phyloP scores from a whole-genome alignment of 2,888 invertebrate species.

The Agonum fuliginosum region DNA sequence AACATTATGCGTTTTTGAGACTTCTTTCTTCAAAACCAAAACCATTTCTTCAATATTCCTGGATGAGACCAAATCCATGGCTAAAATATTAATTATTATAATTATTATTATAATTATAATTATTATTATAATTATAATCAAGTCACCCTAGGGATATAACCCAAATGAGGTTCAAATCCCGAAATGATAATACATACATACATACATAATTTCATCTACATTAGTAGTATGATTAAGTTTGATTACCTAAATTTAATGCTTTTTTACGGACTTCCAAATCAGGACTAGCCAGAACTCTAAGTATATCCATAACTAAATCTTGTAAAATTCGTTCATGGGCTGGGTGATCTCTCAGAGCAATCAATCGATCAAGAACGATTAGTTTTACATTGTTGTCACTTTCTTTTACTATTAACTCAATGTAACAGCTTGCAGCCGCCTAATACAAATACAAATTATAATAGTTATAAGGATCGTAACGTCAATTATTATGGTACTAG shows the following conservation, averaged over 20 bases:
- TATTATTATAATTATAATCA: too few species aligned
- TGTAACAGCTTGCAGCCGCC: slow-evolving; percentile 98
- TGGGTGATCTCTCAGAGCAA: slow-evolving; percentile 89
- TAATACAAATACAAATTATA: slow-evolving; percentile 65
- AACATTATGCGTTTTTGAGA: slow-evolving; percentile 89
- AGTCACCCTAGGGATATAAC: too few species aligned
- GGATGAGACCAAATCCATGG: slow-evolving; percentile 92
- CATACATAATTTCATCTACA: too few species aligned
- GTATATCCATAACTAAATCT: slow-evolving; percentile 97
- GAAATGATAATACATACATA: too few species aligned
- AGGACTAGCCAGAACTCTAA: slow-evolving; percentile 92
- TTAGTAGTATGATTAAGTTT: too few species aligned
- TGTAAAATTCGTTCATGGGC: slow-evolving; percentile 90
- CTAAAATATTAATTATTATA: slow-evolving; percentile 70
- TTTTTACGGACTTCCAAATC: slow-evolving; percentile 96
- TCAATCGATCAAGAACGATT: slow-evolving; percentile 95
- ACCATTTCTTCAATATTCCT: slow-evolving; percentile 98
- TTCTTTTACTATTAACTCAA: slow-evolving; percentile 99
- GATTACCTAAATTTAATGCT: slow-evolving; percentile 82
- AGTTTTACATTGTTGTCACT: slow-evolving; percentile 99
- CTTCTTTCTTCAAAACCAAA: slow-evolving; percentile 92
- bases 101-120: neutral
- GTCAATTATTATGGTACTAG: too few species aligned
- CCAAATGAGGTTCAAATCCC: too few species aligned
- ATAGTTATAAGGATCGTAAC: too few species aligned